Evolutionary conservation across 2,888 invertebrate genomes (phyloP).

Genomic region (Drosophila robusta): DNA sequence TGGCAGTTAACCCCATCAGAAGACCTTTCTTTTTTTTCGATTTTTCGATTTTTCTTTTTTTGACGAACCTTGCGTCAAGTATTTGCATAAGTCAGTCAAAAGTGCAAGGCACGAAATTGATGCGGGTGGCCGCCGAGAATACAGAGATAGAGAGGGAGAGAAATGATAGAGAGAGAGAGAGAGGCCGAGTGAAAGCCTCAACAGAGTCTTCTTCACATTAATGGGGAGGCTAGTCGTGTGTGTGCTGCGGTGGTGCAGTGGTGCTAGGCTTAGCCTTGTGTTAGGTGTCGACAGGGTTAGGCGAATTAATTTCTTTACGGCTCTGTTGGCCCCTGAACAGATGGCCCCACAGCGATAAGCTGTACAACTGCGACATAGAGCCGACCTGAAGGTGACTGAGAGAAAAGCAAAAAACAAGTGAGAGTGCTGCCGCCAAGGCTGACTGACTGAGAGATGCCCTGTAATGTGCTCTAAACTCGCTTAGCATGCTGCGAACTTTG

Average conservation of each 20-base stretch:
- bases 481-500: too few species aligned
- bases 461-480: background rate
- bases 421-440: background rate
- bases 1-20: slow-evolving; percentile 31
- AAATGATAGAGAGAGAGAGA: slow-evolving; percentile 43
- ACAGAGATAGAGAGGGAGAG: slow-evolving; percentile 33
- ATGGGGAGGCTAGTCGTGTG: slow-evolving; percentile 13
- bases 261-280: slow-evolving; percentile 55
- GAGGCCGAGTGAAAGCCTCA: slow-evolving; percentile 45
- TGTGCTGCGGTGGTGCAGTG: background rate
- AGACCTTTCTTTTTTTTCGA: slow-evolving; percentile 33
- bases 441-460: background rate
- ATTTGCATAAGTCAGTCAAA: slow-evolving; percentile 67
- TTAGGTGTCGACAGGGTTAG: slow-evolving; percentile 80
- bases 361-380: slow-evolving; percentile 34
- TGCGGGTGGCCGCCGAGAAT: slow-evolving; percentile 48
- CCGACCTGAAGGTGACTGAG: slow-evolving; percentile 21
- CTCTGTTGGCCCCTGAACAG: slow-evolving; percentile 62
- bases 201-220: slow-evolving; percentile 55
- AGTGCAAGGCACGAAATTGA: slow-evolving; percentile 65
- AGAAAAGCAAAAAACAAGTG: background rate
- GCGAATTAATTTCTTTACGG: slow-evolving; percentile 78
- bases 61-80: slow-evolving; percentile 52
- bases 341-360: slow-evolving; percentile 67
- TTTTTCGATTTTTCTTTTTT: background rate